These are phyloP conservation scores for Leucosticte australis DNA, from an alignment of 2,113 vertebrate genomes.

Conservation along the genomic window DNA sequence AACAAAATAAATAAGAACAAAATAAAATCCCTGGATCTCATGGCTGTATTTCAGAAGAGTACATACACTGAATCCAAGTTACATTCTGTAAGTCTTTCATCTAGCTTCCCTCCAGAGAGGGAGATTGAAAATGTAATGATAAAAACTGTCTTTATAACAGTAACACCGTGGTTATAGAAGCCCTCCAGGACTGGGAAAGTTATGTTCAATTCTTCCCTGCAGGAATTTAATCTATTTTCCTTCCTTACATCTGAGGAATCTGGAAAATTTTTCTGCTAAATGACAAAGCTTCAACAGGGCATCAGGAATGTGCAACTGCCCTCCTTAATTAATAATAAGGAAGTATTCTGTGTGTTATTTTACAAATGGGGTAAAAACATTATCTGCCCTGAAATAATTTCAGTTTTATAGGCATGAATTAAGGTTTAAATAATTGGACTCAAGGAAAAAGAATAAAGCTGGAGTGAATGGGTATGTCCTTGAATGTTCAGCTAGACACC, in stretches of 20 bases:
- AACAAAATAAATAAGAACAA: neutral
- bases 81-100: slow-evolving; percentile 39
- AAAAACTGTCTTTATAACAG: slow-evolving; percentile 23
- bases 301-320: neutral
- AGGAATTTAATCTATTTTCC: slow-evolving; percentile 21
- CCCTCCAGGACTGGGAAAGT: neutral
- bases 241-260: neutral
- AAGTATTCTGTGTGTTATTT: fast-evolving
- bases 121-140: slow-evolving; percentile 44
- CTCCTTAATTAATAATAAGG: neutral
- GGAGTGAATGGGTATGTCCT: neutral
- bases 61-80: neutral
- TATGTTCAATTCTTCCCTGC: neutral
- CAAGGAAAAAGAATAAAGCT: neutral
- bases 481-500: neutral
- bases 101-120: slow-evolving; percentile 43
- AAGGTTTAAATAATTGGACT: neutral
- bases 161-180: neutral
- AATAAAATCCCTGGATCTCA: neutral
- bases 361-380: neutral
- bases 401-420: neutral
- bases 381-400: neutral
- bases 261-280: neutral
- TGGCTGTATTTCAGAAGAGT: neutral
- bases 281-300: neutral